Percentiles rank a stretch among this genome's conserved stretches.
Conservation (phyloP, 2,888 invertebrate species). For the Iphiclides podalirius region DNA sequence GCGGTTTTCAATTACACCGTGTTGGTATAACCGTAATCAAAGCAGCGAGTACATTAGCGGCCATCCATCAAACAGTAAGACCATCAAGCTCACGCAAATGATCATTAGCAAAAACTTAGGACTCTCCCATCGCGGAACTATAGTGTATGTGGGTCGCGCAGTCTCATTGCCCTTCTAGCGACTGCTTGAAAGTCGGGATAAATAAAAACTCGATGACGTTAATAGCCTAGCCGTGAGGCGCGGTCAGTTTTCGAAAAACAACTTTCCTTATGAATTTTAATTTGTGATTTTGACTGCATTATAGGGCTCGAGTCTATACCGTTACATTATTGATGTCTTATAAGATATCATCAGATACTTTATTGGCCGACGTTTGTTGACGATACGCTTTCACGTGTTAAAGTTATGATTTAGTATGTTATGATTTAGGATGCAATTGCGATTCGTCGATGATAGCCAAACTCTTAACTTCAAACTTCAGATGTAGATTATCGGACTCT, state of each 20-base stretch:
- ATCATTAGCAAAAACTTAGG: conserved; percentile 29
- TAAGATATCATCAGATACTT: too few relatives aligned
- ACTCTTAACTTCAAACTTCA: too few relatives aligned
- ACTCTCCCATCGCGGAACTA: conserved; percentile 23
- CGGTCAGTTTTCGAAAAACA: conserved; percentile 5
- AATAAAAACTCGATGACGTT: conserved; percentile 13
- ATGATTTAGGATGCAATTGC: too few relatives aligned
- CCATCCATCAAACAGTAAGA: conserved; percentile 25
- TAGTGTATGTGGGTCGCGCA: conserved; percentile 20
- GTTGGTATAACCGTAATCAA: conserved; percentile 18
- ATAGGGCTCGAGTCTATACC: not conserved
- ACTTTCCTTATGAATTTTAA: conserved; percentile 13
- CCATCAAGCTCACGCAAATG: conserved; percentile 28
- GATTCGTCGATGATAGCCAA: too few relatives aligned
- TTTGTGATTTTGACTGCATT: not conserved
- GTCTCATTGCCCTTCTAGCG: conserved; percentile 28
- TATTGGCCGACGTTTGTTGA: not conserved
- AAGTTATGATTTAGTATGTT: not conserved
- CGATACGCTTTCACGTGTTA: not conserved
- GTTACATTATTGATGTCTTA: too few relatives aligned
- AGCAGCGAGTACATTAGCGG: conserved; percentile 22
- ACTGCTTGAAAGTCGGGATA: conserved; percentile 9
- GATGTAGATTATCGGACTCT: too few relatives aligned
- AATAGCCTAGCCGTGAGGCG: conserved; percentile 1
- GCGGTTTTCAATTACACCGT: conserved; percentile 26